These are phyloP conservation scores for Apostichopus californicus DNA, from an alignment of 35 echinoderm and acorn worm genomes.

Conservation along the genomic window DNA sequence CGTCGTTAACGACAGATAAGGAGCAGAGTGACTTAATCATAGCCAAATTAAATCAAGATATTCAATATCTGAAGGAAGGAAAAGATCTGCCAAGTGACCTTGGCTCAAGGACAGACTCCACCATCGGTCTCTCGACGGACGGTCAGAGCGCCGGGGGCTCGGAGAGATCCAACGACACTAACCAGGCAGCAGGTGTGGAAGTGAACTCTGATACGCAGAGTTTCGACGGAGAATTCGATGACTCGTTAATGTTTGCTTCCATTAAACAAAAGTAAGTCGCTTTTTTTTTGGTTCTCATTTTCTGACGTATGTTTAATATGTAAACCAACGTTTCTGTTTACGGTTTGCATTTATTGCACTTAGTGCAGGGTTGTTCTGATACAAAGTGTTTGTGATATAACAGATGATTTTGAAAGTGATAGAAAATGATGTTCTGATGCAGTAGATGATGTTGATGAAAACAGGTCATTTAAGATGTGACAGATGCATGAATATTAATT, in stretches of 20 bases:
- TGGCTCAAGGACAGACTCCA: slow-evolving; percentile 29
- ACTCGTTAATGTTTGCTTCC: slow-evolving; percentile 91
- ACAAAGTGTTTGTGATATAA: too few relatives aligned
- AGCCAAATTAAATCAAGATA: slow-evolving; percentile 67
- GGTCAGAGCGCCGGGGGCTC: neutral
- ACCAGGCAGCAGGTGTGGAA: slow-evolving; percentile 47
- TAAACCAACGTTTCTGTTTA: too few relatives aligned
- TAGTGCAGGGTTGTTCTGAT: too few relatives aligned
- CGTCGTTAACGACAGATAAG: slow-evolving; percentile 71
- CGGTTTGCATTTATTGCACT: too few relatives aligned
- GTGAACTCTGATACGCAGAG: slow-evolving; percentile 76
- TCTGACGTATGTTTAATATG: neutral
- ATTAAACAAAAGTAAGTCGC: slow-evolving; percentile 79
- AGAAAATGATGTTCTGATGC: too few relatives aligned
- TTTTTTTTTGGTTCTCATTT: neutral
- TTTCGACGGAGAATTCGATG: slow-evolving; percentile 99
- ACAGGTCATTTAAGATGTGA: too few relatives aligned
- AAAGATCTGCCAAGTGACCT: slow-evolving; percentile 29
- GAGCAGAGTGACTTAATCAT: slow-evolving; percentile 75
- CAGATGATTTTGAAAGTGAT: too few relatives aligned
- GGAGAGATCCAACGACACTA: slow-evolving; percentile 5
- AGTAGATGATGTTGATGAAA: too few relatives aligned
- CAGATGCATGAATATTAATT: too few relatives aligned
- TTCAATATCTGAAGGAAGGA: slow-evolving; percentile 53
- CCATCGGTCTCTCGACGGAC: neutral